A percentile compares a stretch with the other conserved stretches of the same genome.
These are phyloP conservation scores for Nyctalus aviator DNA, from an alignment of 2,797 vertebrate species.

Conservation along the genomic window DNA sequence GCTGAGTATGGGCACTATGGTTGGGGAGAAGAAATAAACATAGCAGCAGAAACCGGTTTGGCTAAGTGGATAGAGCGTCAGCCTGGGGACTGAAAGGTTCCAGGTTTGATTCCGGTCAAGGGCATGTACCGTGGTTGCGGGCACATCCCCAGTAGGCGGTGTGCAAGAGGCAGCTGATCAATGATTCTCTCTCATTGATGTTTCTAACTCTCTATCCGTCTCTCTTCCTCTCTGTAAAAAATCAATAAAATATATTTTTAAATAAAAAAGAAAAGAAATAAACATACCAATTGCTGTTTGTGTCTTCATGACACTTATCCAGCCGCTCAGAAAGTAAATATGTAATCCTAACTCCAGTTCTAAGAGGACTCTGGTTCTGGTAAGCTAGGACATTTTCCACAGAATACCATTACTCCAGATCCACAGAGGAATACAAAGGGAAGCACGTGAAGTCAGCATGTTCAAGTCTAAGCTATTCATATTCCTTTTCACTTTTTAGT, in stretches of 20 bases:
- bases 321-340: not conserved
- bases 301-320: not conserved
- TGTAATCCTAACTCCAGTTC: not conserved
- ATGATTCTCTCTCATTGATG: too few relatives aligned
- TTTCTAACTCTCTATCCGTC: too few relatives aligned
- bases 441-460: not conserved
- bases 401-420: not conserved
- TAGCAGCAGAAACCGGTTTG: too few relatives aligned
- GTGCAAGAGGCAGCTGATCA: too few relatives aligned
- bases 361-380: not conserved
- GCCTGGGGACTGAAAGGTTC: too few relatives aligned
- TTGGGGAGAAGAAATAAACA: not conserved
- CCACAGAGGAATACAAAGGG: not conserved
- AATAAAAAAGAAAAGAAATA: not conserved
- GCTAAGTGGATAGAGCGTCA: too few relatives aligned
- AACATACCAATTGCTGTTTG: not conserved
- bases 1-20: not conserved
- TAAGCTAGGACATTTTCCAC: not conserved
- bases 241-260: too few relatives aligned
- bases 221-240: too few relatives aligned
- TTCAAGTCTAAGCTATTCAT: constrained; percentile 32
- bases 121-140: too few relatives aligned
- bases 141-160: too few relatives aligned
- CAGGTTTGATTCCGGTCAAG: too few relatives aligned
- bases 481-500: not conserved